phyloP scores from a whole-genome alignment of 2,797 vertebrate genomes.

The Eulemur albifrons region DNA sequence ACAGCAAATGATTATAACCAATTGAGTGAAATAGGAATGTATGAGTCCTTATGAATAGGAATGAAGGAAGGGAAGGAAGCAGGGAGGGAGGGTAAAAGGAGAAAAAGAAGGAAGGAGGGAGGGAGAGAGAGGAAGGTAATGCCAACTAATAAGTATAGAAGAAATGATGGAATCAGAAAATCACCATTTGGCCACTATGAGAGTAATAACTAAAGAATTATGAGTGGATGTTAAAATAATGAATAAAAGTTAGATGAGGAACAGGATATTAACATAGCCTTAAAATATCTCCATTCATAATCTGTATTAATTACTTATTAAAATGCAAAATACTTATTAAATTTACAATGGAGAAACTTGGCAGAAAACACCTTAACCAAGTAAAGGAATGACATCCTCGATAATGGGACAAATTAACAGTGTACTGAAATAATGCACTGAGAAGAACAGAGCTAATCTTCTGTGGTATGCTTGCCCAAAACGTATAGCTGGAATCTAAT shows the following conservation, averaged over 20 bases:
- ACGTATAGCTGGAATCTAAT: background rate
- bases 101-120: background rate
- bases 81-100: background rate
- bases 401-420: background rate
- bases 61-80: background rate
- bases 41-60: background rate
- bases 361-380: background rate
- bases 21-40: background rate
- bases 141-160: background rate
- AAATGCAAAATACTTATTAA: conserved; percentile 15
- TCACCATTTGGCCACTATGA: background rate
- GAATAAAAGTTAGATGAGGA: background rate
- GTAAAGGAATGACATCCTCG: background rate
- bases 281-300: background rate
- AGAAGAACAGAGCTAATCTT: background rate
- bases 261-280: background rate
- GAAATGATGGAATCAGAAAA: background rate
- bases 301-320: background rate
- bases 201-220: background rate
- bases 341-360: conserved; percentile 12
- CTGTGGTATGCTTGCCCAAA: background rate
- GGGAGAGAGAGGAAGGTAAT: background rate
- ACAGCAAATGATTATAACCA: background rate
- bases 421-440: background rate
- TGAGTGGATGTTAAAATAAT: background rate